Conservation (phyloP, 1,140 invertebrate genomes). For the Trachelipus rathkii region DNA sequence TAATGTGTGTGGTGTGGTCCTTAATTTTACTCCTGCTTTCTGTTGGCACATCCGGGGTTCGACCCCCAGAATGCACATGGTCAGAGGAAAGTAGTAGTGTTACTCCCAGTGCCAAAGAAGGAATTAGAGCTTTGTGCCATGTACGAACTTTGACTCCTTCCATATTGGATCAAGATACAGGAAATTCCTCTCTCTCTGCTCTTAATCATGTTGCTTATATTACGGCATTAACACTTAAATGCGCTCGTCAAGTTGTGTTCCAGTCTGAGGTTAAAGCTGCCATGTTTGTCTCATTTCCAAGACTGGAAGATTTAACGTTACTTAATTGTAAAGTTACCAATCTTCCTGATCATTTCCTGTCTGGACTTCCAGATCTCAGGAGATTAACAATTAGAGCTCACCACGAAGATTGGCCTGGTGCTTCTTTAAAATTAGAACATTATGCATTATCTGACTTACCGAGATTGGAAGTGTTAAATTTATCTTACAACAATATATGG, state of each 20-base stretch:
- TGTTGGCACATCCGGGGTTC: not conserved
- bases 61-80: not conserved
- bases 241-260: conserved; percentile 40
- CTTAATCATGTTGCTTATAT: conserved; percentile 34
- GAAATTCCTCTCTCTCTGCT: conserved; percentile 31
- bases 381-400: conserved; percentile 67
- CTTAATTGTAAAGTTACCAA: conserved; percentile 73
- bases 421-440: conserved; percentile 29
- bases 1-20: not conserved
- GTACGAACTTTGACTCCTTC: conserved; percentile 34
- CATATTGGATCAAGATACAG: conserved; percentile 31
- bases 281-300: conserved; percentile 36
- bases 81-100: conserved; percentile 23
- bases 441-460: conserved; percentile 32
- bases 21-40: conserved; percentile 7
- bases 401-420: conserved; percentile 56
- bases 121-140: conserved; percentile 33
- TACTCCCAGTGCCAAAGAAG: conserved; percentile 32
- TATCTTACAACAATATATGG: conserved; percentile 84
- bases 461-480: conserved; percentile 58
- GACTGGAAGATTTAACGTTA: conserved; percentile 66
- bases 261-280: conserved; percentile 37
- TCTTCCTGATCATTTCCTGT: conserved; percentile 70
- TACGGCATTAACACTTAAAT: conserved; percentile 37
- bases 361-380: conserved; percentile 68